These are phyloP conservation scores for Xiphophorus maculatus DNA, from an alignment of 2,113 vertebrate genomes.

Conservation along the genomic window DNA sequence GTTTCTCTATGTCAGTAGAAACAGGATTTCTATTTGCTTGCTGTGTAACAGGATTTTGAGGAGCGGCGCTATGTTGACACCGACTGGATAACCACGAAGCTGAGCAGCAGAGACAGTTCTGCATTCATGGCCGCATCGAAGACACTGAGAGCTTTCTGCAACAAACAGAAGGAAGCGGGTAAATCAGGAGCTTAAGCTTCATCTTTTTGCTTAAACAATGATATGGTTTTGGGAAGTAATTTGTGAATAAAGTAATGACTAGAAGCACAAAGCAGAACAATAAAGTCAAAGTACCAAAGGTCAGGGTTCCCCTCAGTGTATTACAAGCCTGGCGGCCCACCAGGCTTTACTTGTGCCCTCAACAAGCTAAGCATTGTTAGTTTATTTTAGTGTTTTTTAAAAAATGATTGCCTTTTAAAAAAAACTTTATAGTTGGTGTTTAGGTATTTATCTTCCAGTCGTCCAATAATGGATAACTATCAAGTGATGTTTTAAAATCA, in stretches of 20 bases:
- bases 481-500: too few species aligned
- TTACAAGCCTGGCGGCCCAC: too few species aligned
- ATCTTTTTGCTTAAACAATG: background rate
- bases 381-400: too few species aligned
- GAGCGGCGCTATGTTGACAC: background rate
- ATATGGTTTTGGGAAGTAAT: background rate
- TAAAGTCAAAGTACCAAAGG: background rate
- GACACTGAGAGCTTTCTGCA: background rate
- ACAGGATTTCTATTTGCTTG: background rate
- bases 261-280: background rate
- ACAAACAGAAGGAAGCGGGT: background rate
- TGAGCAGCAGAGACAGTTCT: background rate
- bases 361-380: too few species aligned
- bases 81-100: background rate
- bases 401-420: too few species aligned
- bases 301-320: too few species aligned
- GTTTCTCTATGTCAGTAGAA: background rate
- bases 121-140: background rate
- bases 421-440: too few species aligned
- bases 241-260: background rate
- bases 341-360: too few species aligned
- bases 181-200: background rate
- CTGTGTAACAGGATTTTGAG: background rate
- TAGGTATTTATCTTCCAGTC: too few species aligned
- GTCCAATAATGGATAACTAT: too few species aligned